Evolutionary conservation across 2,797 vertebrate species (phyloP).

Genomic region (Trachurus trachurus): DNA sequence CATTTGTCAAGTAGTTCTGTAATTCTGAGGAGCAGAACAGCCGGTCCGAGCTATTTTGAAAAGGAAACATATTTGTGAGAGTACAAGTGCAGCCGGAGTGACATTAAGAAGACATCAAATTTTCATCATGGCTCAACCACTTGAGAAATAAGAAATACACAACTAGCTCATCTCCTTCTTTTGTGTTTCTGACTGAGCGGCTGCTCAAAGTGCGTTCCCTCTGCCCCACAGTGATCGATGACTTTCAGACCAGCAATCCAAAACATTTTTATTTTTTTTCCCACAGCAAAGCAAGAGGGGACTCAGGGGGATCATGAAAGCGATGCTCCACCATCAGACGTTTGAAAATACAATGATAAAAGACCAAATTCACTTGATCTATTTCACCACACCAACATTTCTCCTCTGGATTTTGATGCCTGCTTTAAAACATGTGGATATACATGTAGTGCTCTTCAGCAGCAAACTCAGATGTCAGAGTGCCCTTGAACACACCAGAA

Average conservation of each 20-base stretch:
- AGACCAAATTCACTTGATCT: neutral
- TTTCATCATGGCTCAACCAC: neutral
- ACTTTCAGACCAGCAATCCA: slow-evolving; percentile 12
- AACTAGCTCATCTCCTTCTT: neutral
- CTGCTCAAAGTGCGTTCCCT: neutral
- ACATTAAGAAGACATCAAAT: neutral
- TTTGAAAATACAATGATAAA: neutral
- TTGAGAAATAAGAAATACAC: neutral
- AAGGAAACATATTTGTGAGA: neutral
- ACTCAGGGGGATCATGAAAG: too few relatives aligned
- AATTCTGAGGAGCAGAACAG: neutral
- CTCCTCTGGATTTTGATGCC: neutral
- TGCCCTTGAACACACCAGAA: slow-evolving; percentile 42
- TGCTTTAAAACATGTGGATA: neutral
- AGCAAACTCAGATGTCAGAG: slow-evolving; percentile 1
- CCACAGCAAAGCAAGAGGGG: neutral
- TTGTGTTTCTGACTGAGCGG: neutral
- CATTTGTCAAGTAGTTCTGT: neutral
- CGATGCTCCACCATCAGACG: slow-evolving; percentile 4
- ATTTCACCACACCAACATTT: neutral
- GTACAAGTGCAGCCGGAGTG: neutral
- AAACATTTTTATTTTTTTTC: slow-evolving; percentile 18
- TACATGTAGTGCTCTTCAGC: neutral
- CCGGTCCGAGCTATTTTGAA: neutral
- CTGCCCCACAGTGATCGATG: slow-evolving; percentile 12